Evolutionary conservation across 2,888 invertebrate species (phyloP), one percentile per base, ranked within the genome.

Genomic region (Drosophila birchii): DNA sequence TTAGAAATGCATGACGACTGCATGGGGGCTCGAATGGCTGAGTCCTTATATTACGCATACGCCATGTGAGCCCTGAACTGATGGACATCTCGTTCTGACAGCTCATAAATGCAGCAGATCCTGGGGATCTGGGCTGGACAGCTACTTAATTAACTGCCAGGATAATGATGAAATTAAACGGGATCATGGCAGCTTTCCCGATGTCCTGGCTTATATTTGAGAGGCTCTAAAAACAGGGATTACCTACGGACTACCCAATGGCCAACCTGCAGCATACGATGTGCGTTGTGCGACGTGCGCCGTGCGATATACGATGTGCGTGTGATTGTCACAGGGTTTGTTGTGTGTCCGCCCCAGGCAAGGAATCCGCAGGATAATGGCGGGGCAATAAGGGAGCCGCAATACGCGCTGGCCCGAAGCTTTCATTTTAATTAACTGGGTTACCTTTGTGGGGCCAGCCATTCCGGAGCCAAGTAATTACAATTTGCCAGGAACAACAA

Each of bases 351-450:
- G 43, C 57, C 64, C 20, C 16, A 29, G 67, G 64, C 41, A 49
- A 26, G 11, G 34, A 36, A 14, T 26, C 36, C 49, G 38, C 18
- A 16, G 26, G n/a, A 41, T 39, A 34, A 34, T 45, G 51, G 34
- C n/a, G 63, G 32, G 56, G 47, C 29, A 36, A 34, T 49, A 47
- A 23, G 66, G 49, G 32, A 29, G 47, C 55, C 47, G 41, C 64
- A 67, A 55, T 66, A 51, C 49, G 66, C 43, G 49, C 58, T 64
- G 64, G 55, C 72, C 72, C 64, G 36, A 58, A 66, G 73, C 72
- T 73, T 73, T 59, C 66, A 55, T 72, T 73, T 73, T 73, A 73
- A 73, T 73, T 73, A 73, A 73, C 73, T 73, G 72, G 73, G 64
- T 55, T 73, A 73, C 73, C 73, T 73, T 59, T 71, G 71, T 55